A percentile compares a stretch with the other conserved stretches of the same genome.
phyloP scores from a whole-genome alignment of 2,797 vertebrate genomes.

The Pantherophis vulpinus region DNA sequence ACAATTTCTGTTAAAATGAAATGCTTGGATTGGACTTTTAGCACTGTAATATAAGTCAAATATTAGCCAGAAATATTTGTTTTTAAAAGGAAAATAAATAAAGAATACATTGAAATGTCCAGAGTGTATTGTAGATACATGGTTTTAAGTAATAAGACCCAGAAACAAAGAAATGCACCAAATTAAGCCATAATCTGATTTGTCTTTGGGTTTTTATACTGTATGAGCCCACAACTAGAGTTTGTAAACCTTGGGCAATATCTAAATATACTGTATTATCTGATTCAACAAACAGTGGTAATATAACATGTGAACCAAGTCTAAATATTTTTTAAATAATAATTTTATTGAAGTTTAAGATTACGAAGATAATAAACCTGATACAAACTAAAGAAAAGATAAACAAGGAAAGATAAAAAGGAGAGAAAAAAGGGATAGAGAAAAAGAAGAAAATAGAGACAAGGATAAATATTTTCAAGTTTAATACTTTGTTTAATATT shows the following conservation, averaged over 20 bases:
- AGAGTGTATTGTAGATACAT: background rate
- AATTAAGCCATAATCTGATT: background rate
- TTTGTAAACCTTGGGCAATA: background rate
- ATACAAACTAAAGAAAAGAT: no score
- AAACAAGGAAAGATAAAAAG: no score
- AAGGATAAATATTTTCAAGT: background rate
- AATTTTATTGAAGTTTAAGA: no score
- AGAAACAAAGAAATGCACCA: background rate
- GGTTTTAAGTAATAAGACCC: background rate
- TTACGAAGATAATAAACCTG: no score
- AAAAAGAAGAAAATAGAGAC: no score
- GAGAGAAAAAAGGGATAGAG: no score
- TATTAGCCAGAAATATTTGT: background rate
- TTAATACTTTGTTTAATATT: background rate
- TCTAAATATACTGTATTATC: background rate
- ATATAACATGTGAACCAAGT: background rate
- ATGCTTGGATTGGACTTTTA: background rate
- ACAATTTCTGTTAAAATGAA: background rate
- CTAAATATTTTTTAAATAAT: background rate
- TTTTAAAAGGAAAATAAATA: background rate
- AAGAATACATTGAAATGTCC: background rate
- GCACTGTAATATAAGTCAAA: background rate
- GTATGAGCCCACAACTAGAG: background rate
- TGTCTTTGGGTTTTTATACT: background rate
- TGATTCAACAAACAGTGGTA: background rate